Base-by-base conservation (phyloP, 2,113 vertebrate genomes). In the Geococcyx californianus region DNA sequence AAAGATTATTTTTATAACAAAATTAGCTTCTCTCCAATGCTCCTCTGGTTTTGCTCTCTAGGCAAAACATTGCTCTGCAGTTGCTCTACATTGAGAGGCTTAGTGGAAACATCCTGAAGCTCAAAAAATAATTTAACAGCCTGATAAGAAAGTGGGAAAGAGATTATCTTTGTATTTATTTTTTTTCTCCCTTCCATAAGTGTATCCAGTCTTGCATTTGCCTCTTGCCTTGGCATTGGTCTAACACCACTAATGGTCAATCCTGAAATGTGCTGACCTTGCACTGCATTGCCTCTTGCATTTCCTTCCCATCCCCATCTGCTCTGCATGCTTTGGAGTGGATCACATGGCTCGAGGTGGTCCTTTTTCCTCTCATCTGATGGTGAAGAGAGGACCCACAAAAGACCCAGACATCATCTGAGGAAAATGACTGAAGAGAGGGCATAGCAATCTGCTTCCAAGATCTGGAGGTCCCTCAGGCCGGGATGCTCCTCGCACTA, bases 1-100 rank as follows among this genome's bases (percentile, higher is more conserved):
- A 89, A 91, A 89, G 93, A 79, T 87, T 93, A 68, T 95, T 94
- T 95, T 94, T 77, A 59, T 77, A 91, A 79, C 80, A 90, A 60
- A 84, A 90, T 63, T 33, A 64, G 84, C 91, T 84, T 56, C 62
- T 90, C 56, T 79, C 64, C 62, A 69, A 38, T 25, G 60, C 47
- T 66, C 38, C 2, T 0, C 67, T 67, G 42, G 28, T 59, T 94
- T 58, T 64, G 31, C 76, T 87, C 13, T 83, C 64, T 7, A 66
- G 17, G 40, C 47, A 76, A 92, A 92, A 56, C 5, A 7, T 7
- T 20, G 16, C 55, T 42, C 29, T 77, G 68, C 52, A 13, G 38
- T 82, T 38, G 24, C 36, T 72, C 34, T 89, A 2, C 33, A 5
- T 14, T 33, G 59, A 69, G 64, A 6, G n/a, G 17, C 13, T 21